Base-by-base conservation (phyloP, 2,113 vertebrate genomes). In the Pipa parva region DNA sequence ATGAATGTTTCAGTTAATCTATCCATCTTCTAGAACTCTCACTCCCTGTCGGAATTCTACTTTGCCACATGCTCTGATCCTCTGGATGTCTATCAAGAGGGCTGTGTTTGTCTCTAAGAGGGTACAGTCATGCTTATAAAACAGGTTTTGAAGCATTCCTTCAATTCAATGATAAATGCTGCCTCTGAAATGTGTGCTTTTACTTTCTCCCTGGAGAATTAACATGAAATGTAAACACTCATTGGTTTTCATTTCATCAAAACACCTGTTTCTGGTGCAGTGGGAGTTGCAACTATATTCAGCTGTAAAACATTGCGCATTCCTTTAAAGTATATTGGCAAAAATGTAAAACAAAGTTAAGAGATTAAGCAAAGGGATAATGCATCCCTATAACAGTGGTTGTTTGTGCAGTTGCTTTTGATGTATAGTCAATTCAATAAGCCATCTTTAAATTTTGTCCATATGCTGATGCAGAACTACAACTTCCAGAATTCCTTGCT, bases 31-130 rank as follows among this genome's bases (percentile, higher is more conserved):
- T 73, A 74, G 75, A 84, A 83, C 83, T 87, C 74, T 81, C 71
- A 79, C 79, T 80, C 85, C 69, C 0, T 87, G 88, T 85, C 87
- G 88, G 74, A 82, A 79, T 74, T 72, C 80, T 77, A 81, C 88
- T 93, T 93, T 94, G 88, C 90, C 93, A 85, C 80, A 71, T 63
- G 76, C 91, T 95, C 95, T 96, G 85, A 93, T 94, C 84, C 89
- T 73, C 59, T 69, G 77, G 80, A 77, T 18, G 79, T 87, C 87
- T 89, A 85, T 87, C 85, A 85, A 73, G 80, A 84, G 77, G 73
- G 80, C 82, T 80, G 80, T 81, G 83, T 86, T 83, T 89, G 77
- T 82, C 72, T 79, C 92, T 92, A 83, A 82, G 77, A 78, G 69
- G 72, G 74, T 28, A 13, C 20, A 24, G 22, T 37, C 49, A 39